A percentile compares a stretch with the other conserved stretches of the same genome.
Conservation (phyloP, 2,888 invertebrate genomes). For the Parnassius mnemosyne region DNA sequence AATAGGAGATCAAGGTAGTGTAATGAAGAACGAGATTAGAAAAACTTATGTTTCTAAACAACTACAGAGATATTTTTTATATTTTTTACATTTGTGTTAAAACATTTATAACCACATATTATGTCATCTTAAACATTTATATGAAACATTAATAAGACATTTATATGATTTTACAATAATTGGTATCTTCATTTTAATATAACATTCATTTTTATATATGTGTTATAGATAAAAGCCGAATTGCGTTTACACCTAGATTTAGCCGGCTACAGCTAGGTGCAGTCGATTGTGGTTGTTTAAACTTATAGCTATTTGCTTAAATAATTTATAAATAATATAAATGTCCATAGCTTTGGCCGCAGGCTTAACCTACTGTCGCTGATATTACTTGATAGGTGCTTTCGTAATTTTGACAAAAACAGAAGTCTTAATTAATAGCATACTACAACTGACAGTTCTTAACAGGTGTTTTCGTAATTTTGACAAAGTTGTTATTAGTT, state of each 20-base stretch:
- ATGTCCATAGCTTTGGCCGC: no score
- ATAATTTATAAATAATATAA: background rate
- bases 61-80: background rate
- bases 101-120: background rate
- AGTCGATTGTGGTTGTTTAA: no score
- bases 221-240: background rate
- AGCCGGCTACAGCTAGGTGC: no score
- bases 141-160: constrained; percentile 16
- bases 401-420: background rate
- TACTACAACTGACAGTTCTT: background rate
- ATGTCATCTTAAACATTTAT: background rate
- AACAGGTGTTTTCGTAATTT: background rate
- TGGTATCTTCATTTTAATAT: constrained; percentile 15
- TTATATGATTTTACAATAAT: background rate
- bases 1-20: no score
- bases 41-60: constrained; percentile 5
- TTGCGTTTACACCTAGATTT: no score
- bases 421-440: background rate
- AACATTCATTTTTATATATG: constrained; percentile 16
- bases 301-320: background rate
- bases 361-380: no score
- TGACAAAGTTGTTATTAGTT: no score
- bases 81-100: background rate
- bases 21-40: no score
- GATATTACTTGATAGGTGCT: background rate